These are phyloP conservation scores for Monochamus saltuarius DNA, from an alignment of 1,140 invertebrate species.

Conservation along the genomic window DNA sequence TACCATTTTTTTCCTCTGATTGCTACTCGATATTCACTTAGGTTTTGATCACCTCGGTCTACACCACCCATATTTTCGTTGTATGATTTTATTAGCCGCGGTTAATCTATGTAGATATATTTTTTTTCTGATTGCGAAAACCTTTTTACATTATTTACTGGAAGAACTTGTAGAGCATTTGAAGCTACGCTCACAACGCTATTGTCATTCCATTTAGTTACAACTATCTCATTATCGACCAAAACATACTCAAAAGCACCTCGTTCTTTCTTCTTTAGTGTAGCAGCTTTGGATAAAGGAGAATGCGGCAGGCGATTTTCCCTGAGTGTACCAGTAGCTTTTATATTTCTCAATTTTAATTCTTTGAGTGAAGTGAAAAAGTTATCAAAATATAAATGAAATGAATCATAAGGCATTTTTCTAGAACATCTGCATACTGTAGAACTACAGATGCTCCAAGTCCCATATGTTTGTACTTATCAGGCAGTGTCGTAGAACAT, in stretches of 20 bases:
- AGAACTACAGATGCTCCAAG: no score
- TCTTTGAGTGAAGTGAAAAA: not conserved
- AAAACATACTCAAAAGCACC: not conserved
- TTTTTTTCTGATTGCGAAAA: slow-evolving; percentile 27
- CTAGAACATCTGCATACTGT: not conserved
- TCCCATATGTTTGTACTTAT: slow-evolving; percentile 7
- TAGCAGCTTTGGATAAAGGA: not conserved
- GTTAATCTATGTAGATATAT: slow-evolving; percentile 40
- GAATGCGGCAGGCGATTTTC: slow-evolving; percentile 4
- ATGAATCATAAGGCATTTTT: slow-evolving; percentile 3
- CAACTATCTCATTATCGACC: slow-evolving; percentile 1
- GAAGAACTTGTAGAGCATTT: slow-evolving; percentile 41
- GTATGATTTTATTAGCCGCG: slow-evolving; percentile 24
- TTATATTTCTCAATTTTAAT: not conserved
- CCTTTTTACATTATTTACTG: slow-evolving; percentile 28
- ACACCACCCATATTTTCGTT: no score
- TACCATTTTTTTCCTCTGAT: slow-evolving; percentile 31
- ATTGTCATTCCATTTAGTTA: slow-evolving; percentile 12
- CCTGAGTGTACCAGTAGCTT: slow-evolving; percentile 10
- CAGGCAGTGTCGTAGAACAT: not conserved
- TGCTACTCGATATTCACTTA: slow-evolving; percentile 22
- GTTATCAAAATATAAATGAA: not conserved
- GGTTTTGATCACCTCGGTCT: slow-evolving; percentile 30
- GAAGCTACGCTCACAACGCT: slow-evolving; percentile 28
- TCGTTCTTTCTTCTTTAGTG: slow-evolving; percentile 6